These are phyloP conservation scores for Eulemur albifrons DNA, from an alignment of 2,797 vertebrate genomes.

Conservation along the genomic window DNA sequence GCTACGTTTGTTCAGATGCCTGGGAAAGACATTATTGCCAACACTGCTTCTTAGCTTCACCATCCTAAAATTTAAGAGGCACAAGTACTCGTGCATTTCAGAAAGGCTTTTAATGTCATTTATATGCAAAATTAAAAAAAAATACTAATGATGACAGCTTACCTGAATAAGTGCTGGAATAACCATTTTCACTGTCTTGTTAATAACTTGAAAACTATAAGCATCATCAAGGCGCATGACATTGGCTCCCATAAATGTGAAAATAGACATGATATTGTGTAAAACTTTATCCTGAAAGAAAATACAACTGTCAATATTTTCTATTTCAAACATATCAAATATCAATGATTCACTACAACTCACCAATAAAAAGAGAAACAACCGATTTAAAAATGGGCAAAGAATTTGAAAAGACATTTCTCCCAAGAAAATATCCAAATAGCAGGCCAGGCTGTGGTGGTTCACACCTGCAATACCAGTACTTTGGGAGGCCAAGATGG, in stretches of 20 bases:
- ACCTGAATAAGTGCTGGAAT: constrained; percentile 96
- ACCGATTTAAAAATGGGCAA: not conserved
- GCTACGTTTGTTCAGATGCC: not conserved
- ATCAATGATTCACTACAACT: not conserved
- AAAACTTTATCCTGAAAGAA: constrained; percentile 95
- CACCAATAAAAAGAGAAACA: not conserved
- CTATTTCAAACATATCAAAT: constrained; percentile 3
- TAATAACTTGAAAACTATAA: constrained; percentile 98
- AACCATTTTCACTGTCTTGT: constrained; percentile 94
- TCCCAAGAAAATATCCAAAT: not conserved
- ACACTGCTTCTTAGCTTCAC: not conserved
- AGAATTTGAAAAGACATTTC: not conserved
- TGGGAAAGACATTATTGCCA: not conserved
- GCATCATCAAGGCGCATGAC: constrained; percentile 95
- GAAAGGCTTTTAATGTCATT: not conserved
- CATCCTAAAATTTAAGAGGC: not conserved
- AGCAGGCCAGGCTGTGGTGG: not conserved
- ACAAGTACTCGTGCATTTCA: not conserved
- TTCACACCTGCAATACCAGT: not conserved
- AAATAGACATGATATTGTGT: constrained; percentile 99
- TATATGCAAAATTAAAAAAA: not conserved
- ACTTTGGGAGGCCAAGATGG: not conserved
- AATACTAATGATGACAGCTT: not conserved
- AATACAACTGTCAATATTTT: not conserved
- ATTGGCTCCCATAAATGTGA: constrained; percentile 98